Evolutionary conservation across 2,888 invertebrate species (phyloP).

Genomic region (Pollenia amentaria): DNA sequence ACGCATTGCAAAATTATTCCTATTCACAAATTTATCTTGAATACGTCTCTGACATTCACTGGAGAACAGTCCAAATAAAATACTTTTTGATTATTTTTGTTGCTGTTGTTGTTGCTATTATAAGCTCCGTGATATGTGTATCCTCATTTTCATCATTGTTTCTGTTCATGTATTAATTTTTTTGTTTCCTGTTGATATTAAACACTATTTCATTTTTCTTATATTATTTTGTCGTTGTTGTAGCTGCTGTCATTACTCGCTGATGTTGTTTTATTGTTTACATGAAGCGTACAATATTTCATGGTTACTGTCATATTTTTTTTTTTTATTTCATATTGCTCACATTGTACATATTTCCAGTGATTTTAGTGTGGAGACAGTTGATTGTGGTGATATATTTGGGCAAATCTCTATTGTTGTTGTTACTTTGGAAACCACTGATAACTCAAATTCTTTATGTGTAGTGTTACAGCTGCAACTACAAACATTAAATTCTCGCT

Average conservation of each 20-base stretch:
- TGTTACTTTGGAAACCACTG: neutral
- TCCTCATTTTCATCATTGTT: slow-evolving; percentile 3
- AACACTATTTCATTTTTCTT: slow-evolving; percentile 48
- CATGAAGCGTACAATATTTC: slow-evolving; percentile 59
- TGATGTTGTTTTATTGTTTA: slow-evolving; percentile 67
- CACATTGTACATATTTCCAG: neutral
- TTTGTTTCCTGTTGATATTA: slow-evolving; percentile 52
- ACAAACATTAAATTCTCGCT: slow-evolving; percentile 30
- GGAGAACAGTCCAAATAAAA: neutral
- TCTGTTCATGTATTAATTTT: neutral
- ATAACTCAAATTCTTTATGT: neutral
- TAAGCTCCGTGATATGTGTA: slow-evolving; percentile 37
- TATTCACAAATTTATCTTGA: neutral
- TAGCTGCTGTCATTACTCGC: slow-evolving; percentile 1
- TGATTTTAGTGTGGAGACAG: slow-evolving; percentile 37
- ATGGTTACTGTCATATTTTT: slow-evolving; percentile 50
- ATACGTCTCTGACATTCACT: neutral
- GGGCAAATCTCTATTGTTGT: neutral
- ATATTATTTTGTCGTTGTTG: neutral
- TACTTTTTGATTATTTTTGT: slow-evolving; percentile 12
- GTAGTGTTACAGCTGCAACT: slow-evolving; percentile 13
- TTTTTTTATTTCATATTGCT: slow-evolving; percentile 1
- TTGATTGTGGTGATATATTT: slow-evolving; percentile 48
- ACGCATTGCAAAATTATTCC: too few species aligned
- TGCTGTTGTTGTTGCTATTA: slow-evolving; percentile 19